Evolutionary conservation across 2,113 vertebrate genomes (phyloP), one percentile per base, ranked within the genome.

Genomic region (Coreoperca whiteheadi): DNA sequence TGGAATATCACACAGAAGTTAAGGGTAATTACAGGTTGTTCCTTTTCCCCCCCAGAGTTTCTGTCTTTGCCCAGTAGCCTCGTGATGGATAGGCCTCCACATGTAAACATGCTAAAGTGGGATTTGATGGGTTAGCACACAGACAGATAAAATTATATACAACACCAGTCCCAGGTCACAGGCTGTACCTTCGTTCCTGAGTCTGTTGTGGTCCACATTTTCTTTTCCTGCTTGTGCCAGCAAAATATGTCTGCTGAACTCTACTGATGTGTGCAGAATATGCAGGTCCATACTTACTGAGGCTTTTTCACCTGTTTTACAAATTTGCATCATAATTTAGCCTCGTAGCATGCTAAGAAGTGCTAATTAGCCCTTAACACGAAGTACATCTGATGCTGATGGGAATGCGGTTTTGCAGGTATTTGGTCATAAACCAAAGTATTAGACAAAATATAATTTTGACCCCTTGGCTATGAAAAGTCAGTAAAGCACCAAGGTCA

Each of bases 11-110:
- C 25, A 34, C 32, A 37, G 5, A 65, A 10, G 25, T 67, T 67
- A 30, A 56, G 8, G 4, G 43, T 64, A 69, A 87, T 83, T 67
- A 32, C 46, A 71, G 65, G 41, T 37, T 78, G 6, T 46, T 41
- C 20, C 39, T 46, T 21, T 37, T 37, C 6, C n/a, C 37, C 37
- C n/a, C 6, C 32, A 30, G 39, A 21, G 4, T 25, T 50, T 46
- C 34, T 57, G 25, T 68, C 11, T 43, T 72, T 81, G 60, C 30
- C 59, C 59, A 20, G 28, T 70, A 16, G 37, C 57, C 15, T 57
- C 28, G 6, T 71, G 61, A 81, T 77, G 34, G 30, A 75, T 34
- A 23, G 37, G 30, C 14, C 20, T 65, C 7, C 20, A 46, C 68
- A 53, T 74, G 10, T 20, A 4, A 75, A 64, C 21, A 6, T 63